Base-by-base conservation (phyloP, 2,888 invertebrate species). In the Alcis repandata region DNA sequence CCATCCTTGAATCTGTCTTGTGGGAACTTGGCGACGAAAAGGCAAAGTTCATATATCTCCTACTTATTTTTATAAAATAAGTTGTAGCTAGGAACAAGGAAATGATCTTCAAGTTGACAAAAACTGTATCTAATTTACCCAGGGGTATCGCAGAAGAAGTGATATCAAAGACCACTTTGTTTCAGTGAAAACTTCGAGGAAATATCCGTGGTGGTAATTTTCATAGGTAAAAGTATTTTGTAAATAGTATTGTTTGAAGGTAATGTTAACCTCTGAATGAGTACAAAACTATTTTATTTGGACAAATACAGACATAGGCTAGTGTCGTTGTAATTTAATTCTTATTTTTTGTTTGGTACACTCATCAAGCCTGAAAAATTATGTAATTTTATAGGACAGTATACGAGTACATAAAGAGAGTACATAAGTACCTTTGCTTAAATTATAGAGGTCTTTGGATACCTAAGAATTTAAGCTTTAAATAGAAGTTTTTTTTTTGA, bases 1-100 rank as follows among this genome's bases (percentile, higher is more conserved):
- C 32, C 10, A 17, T 32, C 33, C 49, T 49, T 6, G 33, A 4
- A 49, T 49, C 17, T 33, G 11, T 33, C 33, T 33, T 33, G 15
- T 32, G 33, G 32, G 33, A 49, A 11, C 6, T 8, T 17, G 10
- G 33, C 17, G 17, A 33, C 48, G 32, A 27, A 48, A 27, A 27
- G 8, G 22, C n/a, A 48, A 32, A 33, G 11, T 49, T 10, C 17
- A 33, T 49, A 51, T 51, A 51, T 51, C 36, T 51, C n/a, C 13
- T 4, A 7, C 1, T 19, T 19, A 51, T 3, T 51, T 20, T 51
- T 15, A 33, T 19, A 51, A 33, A 17, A 49, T 15, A 48, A 15
- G 19, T 33, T 36, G 36, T 51, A 19, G 17, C 36, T 36, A 17
- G 48, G 32, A n/a, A 51, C 27, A 10, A 27, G 19, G 13, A 51